A percentile compares a stretch with the other conserved stretches of the same genome.
Evolutionary conservation across 2,113 vertebrate genomes (phyloP).

Genomic region (Xiphophorus maculatus): DNA sequence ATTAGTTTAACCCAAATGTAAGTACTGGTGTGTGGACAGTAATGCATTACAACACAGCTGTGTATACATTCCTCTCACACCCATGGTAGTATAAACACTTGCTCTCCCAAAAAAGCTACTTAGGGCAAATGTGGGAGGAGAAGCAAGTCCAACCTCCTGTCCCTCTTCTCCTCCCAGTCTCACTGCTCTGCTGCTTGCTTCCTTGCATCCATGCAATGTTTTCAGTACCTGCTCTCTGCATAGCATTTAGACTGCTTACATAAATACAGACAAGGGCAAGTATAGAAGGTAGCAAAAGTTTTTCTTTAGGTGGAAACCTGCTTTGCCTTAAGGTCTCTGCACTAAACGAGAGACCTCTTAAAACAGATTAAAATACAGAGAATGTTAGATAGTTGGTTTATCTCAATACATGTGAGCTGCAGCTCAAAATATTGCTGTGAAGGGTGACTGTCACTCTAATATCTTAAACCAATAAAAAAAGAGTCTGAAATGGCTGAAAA

Average conservation of each 20-base stretch:
- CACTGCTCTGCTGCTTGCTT: neutral
- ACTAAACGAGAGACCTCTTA: neutral
- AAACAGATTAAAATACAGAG: neutral
- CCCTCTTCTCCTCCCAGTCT: slow-evolving; percentile 26
- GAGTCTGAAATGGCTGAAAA: neutral
- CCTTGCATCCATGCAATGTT: slow-evolving; percentile 8
- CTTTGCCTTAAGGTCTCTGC: neutral
- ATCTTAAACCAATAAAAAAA: neutral
- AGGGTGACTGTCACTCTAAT: neutral
- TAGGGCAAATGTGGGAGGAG: slow-evolving; percentile 45
- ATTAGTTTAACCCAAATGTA: neutral
- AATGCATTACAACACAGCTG: slow-evolving; percentile 39
- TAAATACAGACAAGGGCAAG: slow-evolving; percentile 21
- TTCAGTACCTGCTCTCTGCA: slow-evolving; percentile 47
- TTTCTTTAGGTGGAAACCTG: neutral
- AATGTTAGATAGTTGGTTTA: neutral
- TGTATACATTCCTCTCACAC: slow-evolving; percentile 63
- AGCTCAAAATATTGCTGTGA: neutral
- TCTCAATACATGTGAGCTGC: neutral
- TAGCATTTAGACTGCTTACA: slow-evolving; percentile 20
- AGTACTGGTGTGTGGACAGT: neutral
- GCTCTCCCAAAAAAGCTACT: slow-evolving; percentile 52
- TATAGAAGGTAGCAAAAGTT: neutral
- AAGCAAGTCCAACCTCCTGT: slow-evolving; percentile 27
- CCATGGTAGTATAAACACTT: slow-evolving; percentile 54